These are phyloP conservation scores for Carollia perspicillata DNA, from an alignment of 2,113 vertebrate species.

Conservation along the genomic window DNA sequence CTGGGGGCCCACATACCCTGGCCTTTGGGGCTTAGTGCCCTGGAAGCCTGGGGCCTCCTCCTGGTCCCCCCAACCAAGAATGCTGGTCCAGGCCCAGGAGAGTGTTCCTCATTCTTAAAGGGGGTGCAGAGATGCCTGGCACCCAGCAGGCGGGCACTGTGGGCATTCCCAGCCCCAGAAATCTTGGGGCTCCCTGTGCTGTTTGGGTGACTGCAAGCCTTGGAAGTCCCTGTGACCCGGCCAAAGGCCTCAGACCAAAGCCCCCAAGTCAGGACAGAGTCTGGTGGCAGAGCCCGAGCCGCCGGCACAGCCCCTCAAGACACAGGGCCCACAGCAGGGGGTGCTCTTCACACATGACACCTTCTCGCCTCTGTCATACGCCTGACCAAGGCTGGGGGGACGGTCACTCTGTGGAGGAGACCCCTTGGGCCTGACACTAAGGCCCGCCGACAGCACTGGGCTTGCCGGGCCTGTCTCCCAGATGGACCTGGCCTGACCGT, in stretches of 20 bases:
- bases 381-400: background rate
- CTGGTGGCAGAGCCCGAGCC: background rate
- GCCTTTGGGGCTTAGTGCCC: background rate
- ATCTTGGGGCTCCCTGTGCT: background rate
- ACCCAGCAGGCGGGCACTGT: background rate
- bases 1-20: background rate
- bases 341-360: rapidly evolving
- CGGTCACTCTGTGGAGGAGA: background rate
- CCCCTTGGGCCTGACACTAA: background rate
- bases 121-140: background rate
- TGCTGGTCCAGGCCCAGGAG: background rate
- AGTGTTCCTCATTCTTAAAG: background rate
- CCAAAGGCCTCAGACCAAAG: background rate
- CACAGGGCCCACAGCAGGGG: background rate
- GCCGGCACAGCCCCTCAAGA: background rate
- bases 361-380: background rate
- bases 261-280: background rate
- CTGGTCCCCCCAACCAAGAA: rapidly evolving
- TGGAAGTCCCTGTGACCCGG: background rate
- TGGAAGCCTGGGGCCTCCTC: background rate
- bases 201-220: background rate
- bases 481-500: background rate
- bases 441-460: background rate
- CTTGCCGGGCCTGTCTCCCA: background rate
- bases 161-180: background rate